Evolutionary conservation across 2,888 invertebrate genomes (phyloP).

Genomic region (Cerastis rubricosa): DNA sequence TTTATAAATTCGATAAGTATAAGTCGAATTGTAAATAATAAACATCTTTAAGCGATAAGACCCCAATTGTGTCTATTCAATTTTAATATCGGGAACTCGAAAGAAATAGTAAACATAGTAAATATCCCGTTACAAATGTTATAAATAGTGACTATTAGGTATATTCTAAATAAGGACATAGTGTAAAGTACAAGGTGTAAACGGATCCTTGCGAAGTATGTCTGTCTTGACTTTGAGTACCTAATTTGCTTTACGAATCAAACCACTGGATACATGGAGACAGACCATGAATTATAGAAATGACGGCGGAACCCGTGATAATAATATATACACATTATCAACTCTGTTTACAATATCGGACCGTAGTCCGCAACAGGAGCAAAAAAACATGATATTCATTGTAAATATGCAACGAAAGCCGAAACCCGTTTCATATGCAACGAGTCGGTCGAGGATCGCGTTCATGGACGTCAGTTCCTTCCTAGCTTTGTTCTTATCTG

Average conservation of each 20-base stretch:
- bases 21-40: no score
- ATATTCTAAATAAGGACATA: no score
- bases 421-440: conserved; percentile 86
- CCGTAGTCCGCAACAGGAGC: conserved; percentile 63
- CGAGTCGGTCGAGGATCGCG: conserved; percentile 70
- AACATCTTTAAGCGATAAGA: no score
- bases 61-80: no score
- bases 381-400: conserved; percentile 84
- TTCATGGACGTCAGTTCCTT: conserved; percentile 74
- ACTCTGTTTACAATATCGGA: conserved; percentile 42
- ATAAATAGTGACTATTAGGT: no score
- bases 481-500: conserved; percentile 67
- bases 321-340: conserved; percentile 33
- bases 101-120: no score
- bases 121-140: no score
- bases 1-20: no score
- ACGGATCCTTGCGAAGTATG: no score
- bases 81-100: no score
- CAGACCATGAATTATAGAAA: conserved; percentile 23
- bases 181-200: no score
- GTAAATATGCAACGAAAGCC: conserved; percentile 88
- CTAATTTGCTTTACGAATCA: background rate
- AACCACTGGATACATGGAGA: background rate
- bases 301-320: background rate
- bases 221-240: background rate